phyloP scores from a whole-genome alignment of 1,140 invertebrate genomes.

The Anadara kagoshimensis region DNA sequence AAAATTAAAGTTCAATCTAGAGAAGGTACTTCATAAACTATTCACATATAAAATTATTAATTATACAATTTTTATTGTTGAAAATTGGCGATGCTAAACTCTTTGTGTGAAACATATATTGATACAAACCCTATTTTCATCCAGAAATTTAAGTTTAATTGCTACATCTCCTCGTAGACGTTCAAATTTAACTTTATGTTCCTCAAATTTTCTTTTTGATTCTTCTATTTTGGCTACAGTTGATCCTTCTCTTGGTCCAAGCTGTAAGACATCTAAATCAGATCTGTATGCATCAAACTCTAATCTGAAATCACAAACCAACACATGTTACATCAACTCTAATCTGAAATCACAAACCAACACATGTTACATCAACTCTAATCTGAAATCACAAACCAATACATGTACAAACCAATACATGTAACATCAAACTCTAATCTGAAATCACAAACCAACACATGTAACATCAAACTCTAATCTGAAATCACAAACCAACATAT shows the following conservation, averaged over 20 bases:
- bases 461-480: too few relatives aligned
- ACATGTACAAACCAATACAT: too few relatives aligned
- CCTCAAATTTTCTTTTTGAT: constrained; percentile 86
- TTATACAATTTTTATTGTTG: too few relatives aligned
- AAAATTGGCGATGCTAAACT: neutral
- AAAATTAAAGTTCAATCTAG: too few relatives aligned
- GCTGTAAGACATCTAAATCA: constrained; percentile 85
- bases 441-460: too few relatives aligned
- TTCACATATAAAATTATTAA: too few relatives aligned
- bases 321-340: neutral
- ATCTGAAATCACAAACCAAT: too few relatives aligned
- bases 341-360: too few relatives aligned
- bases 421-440: too few relatives aligned
- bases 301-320: constrained; percentile 78
- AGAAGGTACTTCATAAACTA: too few relatives aligned
- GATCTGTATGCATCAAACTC: constrained; percentile 98
- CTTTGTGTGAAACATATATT: neutral
- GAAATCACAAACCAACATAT: too few relatives aligned
- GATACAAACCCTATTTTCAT: constrained; percentile 91
- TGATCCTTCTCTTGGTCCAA: constrained; percentile 55
- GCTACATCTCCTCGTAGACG: constrained; percentile 91
- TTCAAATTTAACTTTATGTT: constrained; percentile 92
- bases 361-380: too few relatives aligned
- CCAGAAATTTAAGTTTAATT: constrained; percentile 96
- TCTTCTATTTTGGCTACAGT: constrained; percentile 81